A percentile compares a stretch with the other conserved stretches of the same genome.
Evolutionary conservation across 2,113 vertebrate genomes (phyloP).

Genomic region (Bufo bufo): DNA sequence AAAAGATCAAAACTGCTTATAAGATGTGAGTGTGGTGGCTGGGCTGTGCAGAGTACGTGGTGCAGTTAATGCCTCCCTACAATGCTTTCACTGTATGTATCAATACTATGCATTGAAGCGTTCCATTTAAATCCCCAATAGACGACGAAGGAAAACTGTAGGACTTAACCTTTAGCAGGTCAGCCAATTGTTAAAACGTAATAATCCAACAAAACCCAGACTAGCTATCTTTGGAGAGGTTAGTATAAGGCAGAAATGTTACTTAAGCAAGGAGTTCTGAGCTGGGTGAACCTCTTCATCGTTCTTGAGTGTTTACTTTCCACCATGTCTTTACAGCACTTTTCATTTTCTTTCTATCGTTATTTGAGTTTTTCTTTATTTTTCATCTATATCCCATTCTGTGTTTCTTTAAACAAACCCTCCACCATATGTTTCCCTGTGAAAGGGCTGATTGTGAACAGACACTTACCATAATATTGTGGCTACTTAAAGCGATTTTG

Average conservation of each 20-base stretch:
- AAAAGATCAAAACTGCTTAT: no score
- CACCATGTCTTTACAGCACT: constrained; percentile 62
- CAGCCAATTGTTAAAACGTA: not conserved
- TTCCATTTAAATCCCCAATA: not conserved
- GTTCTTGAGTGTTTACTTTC: not conserved
- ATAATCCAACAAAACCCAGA: constrained; percentile 1
- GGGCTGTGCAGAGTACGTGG: no score
- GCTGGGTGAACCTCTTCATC: not conserved
- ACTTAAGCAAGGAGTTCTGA: constrained; percentile 28
- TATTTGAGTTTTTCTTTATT: constrained; percentile 65
- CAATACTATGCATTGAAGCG: not conserved
- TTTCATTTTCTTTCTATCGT: constrained; percentile 60
- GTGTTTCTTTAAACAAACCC: constrained; percentile 69
- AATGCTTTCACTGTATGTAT: not conserved
- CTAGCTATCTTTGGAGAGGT: not conserved
- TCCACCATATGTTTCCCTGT: constrained; percentile 74
- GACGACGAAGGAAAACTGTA: not conserved
- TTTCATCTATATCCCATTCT: constrained; percentile 61
- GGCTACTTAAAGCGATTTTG: constrained; percentile 66
- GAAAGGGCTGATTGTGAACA: constrained; percentile 74
- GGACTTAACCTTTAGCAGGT: not conserved
- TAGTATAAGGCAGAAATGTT: constrained; percentile 38
- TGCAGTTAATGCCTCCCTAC: not conserved
- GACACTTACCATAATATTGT: constrained; percentile 72
- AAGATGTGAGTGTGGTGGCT: no score